phyloP scores from a whole-genome alignment of 2,888 invertebrate genomes.

The Microplitis manilae region DNA sequence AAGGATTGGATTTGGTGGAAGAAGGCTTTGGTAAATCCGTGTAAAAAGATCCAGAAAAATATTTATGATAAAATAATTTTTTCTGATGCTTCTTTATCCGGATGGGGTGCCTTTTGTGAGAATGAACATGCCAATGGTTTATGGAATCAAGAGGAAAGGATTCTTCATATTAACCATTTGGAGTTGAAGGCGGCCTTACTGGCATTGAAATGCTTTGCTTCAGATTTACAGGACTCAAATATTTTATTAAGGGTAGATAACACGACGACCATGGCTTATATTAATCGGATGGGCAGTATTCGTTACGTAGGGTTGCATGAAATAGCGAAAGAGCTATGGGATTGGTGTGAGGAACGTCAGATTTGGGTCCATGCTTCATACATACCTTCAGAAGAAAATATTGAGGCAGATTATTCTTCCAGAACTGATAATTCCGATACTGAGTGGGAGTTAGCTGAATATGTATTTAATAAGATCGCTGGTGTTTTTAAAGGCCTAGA shows the following conservation, averaged over 20 bases:
- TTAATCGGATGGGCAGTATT: too few species aligned
- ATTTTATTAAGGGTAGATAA: constrained; percentile 43
- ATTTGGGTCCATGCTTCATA: too few species aligned
- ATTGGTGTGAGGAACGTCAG: too few species aligned
- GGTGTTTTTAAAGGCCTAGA: not conserved
- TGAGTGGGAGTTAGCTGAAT: too few species aligned
- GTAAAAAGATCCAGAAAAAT: too few species aligned
- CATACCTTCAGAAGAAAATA: too few species aligned
- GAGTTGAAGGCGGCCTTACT: not conserved
- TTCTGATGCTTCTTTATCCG: constrained; percentile 32
- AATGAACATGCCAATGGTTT: constrained; percentile 5
- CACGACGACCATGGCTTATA: constrained; percentile 50
- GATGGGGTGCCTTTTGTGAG: constrained; percentile 33
- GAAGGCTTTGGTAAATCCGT: too few species aligned
- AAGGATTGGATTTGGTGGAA: too few species aligned
- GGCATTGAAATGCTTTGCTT: constrained; percentile 49
- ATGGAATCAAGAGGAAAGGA: constrained; percentile 25
- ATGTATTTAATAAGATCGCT: constrained; percentile 44
- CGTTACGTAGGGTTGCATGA: too few species aligned
- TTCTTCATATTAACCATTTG: constrained; percentile 7
- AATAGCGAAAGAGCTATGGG: too few species aligned
- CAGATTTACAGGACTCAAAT: not conserved
- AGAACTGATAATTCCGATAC: too few species aligned
- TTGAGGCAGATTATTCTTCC: too few species aligned
- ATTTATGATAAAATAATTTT: constrained; percentile 20